Percentiles rank a stretch among this genome's conserved stretches.
phyloP scores from a whole-genome alignment of 2,888 invertebrate species.

The Andrena camellia region DNA sequence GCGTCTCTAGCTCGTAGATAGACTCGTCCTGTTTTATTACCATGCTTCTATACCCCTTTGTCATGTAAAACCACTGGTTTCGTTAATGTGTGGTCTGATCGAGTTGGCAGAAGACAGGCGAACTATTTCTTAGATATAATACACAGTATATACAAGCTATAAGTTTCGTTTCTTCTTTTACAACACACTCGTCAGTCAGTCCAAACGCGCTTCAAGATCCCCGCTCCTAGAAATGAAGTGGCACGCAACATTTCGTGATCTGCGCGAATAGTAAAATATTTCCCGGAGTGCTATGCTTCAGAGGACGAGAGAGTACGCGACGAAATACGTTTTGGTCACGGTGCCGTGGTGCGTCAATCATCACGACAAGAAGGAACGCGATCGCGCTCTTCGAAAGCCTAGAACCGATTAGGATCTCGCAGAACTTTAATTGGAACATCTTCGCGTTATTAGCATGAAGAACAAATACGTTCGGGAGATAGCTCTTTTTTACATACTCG shows the following conservation, averaged over 20 bases:
- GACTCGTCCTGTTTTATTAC: neutral
- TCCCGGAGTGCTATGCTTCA: slow-evolving; percentile 8
- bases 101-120: slow-evolving; percentile 12
- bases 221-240: slow-evolving; percentile 32
- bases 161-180: slow-evolving; percentile 21
- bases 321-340: slow-evolving; percentile 22
- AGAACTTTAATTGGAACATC: slow-evolving; percentile 28
- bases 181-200: slow-evolving; percentile 28
- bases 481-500: slow-evolving; percentile 1
- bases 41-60: neutral
- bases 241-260: slow-evolving; percentile 6
- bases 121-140: slow-evolving; percentile 46
- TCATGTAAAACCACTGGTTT: neutral
- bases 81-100: neutral
- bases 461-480: slow-evolving; percentile 32
- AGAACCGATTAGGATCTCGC: slow-evolving; percentile 15
- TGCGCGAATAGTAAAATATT: slow-evolving; percentile 40
- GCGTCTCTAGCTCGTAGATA: slow-evolving; percentile 10
- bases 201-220: slow-evolving; percentile 20
- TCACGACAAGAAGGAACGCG: neutral
- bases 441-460: slow-evolving; percentile 16
- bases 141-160: slow-evolving; percentile 51
- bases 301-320: slow-evolving; percentile 11
- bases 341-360: slow-evolving; percentile 6
- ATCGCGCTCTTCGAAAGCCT: slow-evolving; percentile 11